Evolutionary conservation across 2,113 vertebrate species (phyloP).

Genomic region (Anoura caudifer): DNA sequence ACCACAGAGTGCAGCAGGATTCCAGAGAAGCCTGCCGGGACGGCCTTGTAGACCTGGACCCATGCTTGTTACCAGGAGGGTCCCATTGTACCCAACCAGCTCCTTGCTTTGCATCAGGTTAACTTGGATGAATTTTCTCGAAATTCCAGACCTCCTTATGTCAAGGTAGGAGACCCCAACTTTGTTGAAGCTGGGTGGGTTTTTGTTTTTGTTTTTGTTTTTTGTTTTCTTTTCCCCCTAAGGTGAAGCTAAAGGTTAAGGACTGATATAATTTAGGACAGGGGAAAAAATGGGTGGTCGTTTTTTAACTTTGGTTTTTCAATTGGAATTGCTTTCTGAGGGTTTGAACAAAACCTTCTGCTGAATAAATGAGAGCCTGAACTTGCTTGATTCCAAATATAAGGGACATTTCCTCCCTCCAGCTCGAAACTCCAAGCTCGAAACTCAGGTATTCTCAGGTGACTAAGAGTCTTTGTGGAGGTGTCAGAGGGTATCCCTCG

Average conservation of each 20-base stretch:
- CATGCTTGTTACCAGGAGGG: background rate
- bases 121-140: background rate
- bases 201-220: no score
- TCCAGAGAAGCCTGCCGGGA: no score
- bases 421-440: background rate
- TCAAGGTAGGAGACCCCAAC: background rate
- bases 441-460: background rate
- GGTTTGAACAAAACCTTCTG: no score
- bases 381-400: no score
- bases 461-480: background rate
- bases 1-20: no score
- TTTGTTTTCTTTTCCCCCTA: background rate
- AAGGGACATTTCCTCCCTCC: background rate
- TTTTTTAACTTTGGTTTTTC: no score
- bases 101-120: background rate
- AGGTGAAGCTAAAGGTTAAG: background rate
- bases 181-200: background rate
- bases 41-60: background rate
- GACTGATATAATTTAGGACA: background rate
- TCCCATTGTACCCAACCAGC: background rate
- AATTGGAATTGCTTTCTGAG: no score
- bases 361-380: no score
- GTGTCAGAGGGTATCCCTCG: background rate
- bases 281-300: background rate
- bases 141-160: background rate